Percentiles rank a stretch among this genome's conserved stretches.
phyloP scores from a whole-genome alignment of 1,140 invertebrate genomes.

The Drosophila mojavensis region DNA sequence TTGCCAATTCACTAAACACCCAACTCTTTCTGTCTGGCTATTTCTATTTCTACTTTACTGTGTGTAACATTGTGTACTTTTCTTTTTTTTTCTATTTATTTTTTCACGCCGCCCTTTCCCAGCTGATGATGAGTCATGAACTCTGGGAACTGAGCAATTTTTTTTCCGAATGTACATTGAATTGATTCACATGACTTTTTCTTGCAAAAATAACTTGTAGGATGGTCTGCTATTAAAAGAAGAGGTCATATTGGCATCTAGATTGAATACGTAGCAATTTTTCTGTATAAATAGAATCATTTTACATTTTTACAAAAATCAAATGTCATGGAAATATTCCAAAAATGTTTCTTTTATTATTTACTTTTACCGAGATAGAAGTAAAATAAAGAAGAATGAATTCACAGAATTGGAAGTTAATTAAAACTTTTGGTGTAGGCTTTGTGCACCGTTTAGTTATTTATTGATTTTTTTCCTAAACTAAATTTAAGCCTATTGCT shows the following conservation, averaged over 20 bases:
- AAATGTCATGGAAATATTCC: not conserved
- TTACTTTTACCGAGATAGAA: too few relatives aligned
- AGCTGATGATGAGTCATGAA: conserved; percentile 39
- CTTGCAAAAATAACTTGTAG: not conserved
- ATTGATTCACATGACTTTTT: not conserved
- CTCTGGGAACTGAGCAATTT: conserved; percentile 3
- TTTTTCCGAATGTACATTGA: not conserved
- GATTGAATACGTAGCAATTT: too few relatives aligned
- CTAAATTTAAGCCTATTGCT: conserved; percentile 19
- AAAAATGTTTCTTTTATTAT: too few relatives aligned
- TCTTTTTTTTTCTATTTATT: not conserved
- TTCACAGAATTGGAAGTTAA: not conserved
- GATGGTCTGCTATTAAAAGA: not conserved
- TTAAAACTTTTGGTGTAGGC: conserved; percentile 9
- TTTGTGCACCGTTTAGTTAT: conserved; percentile 2
- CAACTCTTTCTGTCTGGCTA: conserved; percentile 25
- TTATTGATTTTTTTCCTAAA: conserved; percentile 21
- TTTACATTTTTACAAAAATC: not conserved
- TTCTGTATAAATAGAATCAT: too few relatives aligned
- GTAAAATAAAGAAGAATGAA: too few relatives aligned
- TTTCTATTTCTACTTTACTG: conserved; percentile 20
- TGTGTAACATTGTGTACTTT: not conserved
- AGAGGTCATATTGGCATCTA: too few relatives aligned
- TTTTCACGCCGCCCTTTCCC: conserved; percentile 9
- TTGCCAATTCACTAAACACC: conserved; percentile 43